phyloP scores from a whole-genome alignment of 2,888 invertebrate genomes.

The Thumatha senex region DNA sequence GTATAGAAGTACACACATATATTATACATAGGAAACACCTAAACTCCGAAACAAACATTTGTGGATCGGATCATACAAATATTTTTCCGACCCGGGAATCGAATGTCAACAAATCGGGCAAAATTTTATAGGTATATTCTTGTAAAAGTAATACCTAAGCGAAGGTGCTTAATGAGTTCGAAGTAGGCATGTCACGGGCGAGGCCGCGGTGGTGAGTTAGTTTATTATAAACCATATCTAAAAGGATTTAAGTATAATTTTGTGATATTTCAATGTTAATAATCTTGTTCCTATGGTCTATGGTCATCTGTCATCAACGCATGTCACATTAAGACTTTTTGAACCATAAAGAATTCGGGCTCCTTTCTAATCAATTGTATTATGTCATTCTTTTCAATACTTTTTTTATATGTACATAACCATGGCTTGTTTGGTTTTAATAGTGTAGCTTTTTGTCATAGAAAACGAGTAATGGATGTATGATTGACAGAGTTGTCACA shows the following conservation, averaged over 20 bases:
- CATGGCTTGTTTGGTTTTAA: conserved; percentile 18
- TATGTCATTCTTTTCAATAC: conserved; percentile 28
- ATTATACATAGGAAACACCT: too few species aligned
- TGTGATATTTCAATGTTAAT: neutral
- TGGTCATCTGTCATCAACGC: conserved; percentile 74
- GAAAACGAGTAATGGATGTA: conserved; percentile 11
- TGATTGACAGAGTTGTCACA: conserved; percentile 20
- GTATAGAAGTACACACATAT: too few species aligned
- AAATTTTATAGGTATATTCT: too few species aligned
- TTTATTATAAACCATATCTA: conserved; percentile 12
- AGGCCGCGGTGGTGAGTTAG: too few species aligned
- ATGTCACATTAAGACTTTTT: conserved; percentile 69
- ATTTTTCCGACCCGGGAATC: too few species aligned
- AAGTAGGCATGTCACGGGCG: too few species aligned
- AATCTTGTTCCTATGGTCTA: conserved; percentile 35
- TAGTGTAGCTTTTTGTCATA: neutral
- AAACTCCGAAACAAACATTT: too few species aligned
- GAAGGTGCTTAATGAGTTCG: too few species aligned
- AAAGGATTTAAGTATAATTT: conserved; percentile 25
- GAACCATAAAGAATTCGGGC: conserved; percentile 36
- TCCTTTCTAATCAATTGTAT: conserved; percentile 53
- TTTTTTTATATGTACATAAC: conserved; percentile 1
- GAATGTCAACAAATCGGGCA: too few species aligned
- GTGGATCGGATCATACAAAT: too few species aligned
- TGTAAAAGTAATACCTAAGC: too few species aligned